Conservation (phyloP, 2,113 vertebrate species). For the Bufo gargarizans region DNA sequence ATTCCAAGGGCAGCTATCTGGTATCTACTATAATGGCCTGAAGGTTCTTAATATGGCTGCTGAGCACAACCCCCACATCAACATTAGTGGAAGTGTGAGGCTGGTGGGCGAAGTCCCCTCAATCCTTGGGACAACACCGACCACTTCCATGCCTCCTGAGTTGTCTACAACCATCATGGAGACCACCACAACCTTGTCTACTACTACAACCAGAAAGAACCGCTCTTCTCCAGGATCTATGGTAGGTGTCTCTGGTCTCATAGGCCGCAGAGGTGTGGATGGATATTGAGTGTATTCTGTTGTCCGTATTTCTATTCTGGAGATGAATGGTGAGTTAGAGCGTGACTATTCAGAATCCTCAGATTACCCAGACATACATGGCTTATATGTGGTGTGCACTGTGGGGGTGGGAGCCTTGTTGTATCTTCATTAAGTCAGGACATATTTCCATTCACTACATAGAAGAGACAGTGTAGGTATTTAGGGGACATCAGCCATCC, state of each 20-base stretch:
- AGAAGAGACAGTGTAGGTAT: too few species aligned
- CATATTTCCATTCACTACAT: too few species aligned
- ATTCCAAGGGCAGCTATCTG: constrained; percentile 97
- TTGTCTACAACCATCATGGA: constrained; percentile 98
- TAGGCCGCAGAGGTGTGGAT: too few species aligned
- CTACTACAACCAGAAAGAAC: constrained; percentile 94
- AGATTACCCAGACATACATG: too few species aligned
- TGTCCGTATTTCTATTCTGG: too few species aligned
- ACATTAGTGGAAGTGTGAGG: constrained; percentile 93
- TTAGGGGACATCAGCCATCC: too few species aligned
- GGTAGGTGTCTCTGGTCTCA: constrained; percentile 69
- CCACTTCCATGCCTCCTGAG: constrained; percentile 90
- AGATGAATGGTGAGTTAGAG: too few species aligned
- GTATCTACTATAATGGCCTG: constrained; percentile 97
- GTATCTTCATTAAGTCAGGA: too few species aligned
- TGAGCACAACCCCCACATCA: constrained; percentile 91
- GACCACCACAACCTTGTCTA: constrained; percentile 95
- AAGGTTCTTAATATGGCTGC: constrained; percentile 98
- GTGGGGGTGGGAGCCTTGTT: too few species aligned
- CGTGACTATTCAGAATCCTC: background rate
- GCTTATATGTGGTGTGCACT: too few species aligned
- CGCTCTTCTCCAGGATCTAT: constrained; percentile 92
- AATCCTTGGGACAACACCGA: constrained; percentile 85
- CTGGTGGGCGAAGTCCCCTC: constrained; percentile 92
- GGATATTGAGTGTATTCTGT: too few species aligned